Percentiles rank a stretch among this genome's conserved stretches.
These are phyloP conservation scores for Cotesia typhae DNA, from an alignment of 1,140 invertebrate species.

Conservation along the genomic window DNA sequence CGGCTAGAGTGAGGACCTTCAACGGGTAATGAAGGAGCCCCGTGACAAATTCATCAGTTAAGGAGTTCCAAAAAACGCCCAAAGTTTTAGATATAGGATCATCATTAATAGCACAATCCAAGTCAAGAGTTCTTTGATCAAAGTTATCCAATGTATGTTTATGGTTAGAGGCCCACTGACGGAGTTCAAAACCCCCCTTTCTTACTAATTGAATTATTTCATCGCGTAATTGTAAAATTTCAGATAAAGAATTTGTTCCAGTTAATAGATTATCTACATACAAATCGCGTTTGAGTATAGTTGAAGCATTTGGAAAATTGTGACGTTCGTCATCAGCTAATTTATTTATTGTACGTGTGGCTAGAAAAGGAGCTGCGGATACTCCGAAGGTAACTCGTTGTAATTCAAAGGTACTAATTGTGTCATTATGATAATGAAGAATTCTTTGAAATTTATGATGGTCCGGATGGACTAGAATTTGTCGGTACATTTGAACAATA, in stretches of 20 bases:
- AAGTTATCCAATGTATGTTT: conserved; percentile 24
- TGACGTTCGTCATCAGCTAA: no score
- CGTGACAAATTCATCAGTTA: background rate
- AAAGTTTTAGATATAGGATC: conserved; percentile 31
- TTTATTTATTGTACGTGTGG: no score
- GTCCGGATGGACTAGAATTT: conserved; percentile 42
- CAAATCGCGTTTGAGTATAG: no score
- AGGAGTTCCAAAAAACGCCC: background rate
- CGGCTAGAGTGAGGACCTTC: no score
- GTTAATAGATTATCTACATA: no score
- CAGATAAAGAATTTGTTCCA: no score
- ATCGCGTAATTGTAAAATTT: no score
- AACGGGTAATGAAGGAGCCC: no score
- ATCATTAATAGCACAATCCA: conserved; percentile 7
- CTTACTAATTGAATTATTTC: no score
- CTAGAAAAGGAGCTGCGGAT: conserved; percentile 2
- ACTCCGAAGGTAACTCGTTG: conserved; percentile 55
- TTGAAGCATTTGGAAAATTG: no score
- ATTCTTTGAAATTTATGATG: conserved; percentile 37
- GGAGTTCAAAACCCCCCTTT: conserved; percentile 47
- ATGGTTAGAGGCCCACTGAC: conserved; percentile 52
- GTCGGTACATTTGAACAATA: conserved; percentile 35
- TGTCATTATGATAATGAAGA: conserved; percentile 25
- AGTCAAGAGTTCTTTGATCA: conserved; percentile 22
- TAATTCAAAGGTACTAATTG: conserved; percentile 26